These are phyloP conservation scores for Amphiprion ocellaris DNA, from an alignment of 2,113 vertebrate genomes.

Conservation along the genomic window DNA sequence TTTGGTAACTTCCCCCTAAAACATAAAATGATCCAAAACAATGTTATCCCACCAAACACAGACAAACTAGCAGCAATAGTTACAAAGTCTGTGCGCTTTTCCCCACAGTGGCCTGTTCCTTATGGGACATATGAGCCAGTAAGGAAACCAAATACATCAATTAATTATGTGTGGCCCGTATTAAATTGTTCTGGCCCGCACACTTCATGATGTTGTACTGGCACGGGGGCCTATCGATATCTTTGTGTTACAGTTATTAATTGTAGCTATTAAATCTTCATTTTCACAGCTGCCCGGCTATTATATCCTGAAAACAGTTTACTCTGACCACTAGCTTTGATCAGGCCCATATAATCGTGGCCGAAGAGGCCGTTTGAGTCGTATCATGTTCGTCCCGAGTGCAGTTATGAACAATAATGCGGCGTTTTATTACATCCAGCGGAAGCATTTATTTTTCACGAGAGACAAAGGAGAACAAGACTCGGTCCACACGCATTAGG, in stretches of 20 bases:
- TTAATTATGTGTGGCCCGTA: slow-evolving; percentile 71
- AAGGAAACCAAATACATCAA: slow-evolving; percentile 77
- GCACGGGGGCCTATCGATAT: slow-evolving; percentile 73
- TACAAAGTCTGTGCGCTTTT: slow-evolving; percentile 10
- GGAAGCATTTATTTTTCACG: slow-evolving; percentile 85
- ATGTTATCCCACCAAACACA: background rate
- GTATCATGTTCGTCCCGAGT: slow-evolving; percentile 82
- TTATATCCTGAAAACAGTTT: slow-evolving; percentile 73
- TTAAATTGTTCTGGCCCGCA: slow-evolving; percentile 58
- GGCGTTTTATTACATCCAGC: slow-evolving; percentile 85
- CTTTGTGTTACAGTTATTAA: slow-evolving; percentile 81
- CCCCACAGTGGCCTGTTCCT: slow-evolving; percentile 37
- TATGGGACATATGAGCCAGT: slow-evolving; percentile 64
- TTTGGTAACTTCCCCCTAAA: slow-evolving; percentile 5
- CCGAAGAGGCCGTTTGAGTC: slow-evolving; percentile 76
- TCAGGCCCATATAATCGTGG: slow-evolving; percentile 76
- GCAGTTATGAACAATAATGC: slow-evolving; percentile 83
- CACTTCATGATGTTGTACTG: slow-evolving; percentile 57
- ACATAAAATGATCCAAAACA: slow-evolving; percentile 17
- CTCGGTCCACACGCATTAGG: slow-evolving; percentile 45
- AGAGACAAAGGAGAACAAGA: slow-evolving; percentile 76
- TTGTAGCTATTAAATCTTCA: slow-evolving; percentile 82
- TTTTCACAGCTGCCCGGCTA: slow-evolving; percentile 81
- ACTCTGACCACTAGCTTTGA: slow-evolving; percentile 80
- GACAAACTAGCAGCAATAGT: slow-evolving; percentile 24